phyloP scores from a whole-genome alignment of 2,113 vertebrate species.

The Gnathonemus longibarbis region DNA sequence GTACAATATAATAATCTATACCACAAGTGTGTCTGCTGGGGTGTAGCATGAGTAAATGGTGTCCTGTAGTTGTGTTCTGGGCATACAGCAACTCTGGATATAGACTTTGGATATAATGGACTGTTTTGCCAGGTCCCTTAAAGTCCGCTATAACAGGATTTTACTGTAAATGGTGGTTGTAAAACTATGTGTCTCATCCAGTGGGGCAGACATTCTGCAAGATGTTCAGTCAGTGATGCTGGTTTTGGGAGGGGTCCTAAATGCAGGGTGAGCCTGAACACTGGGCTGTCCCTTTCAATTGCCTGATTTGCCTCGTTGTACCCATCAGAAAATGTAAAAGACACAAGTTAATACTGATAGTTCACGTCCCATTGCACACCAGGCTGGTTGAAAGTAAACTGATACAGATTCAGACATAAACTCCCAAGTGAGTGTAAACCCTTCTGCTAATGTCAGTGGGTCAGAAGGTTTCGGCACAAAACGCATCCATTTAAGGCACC shows the following conservation, averaged over 20 bases:
- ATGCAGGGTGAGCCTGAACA: background rate
- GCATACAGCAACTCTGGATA: no score
- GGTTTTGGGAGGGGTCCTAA: background rate
- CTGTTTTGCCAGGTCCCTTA: no score
- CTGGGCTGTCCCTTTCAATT: background rate
- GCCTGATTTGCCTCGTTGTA: background rate
- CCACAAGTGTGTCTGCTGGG: no score
- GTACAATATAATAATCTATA: no score
- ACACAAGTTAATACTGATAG: background rate
- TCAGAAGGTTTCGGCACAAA: conserved; percentile 1
- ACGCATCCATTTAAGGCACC: background rate
- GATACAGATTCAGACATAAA: conserved; percentile 51
- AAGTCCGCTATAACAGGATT: no score
- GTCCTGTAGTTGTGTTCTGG: no score
- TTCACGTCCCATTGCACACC: background rate
- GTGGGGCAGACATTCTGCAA: background rate
- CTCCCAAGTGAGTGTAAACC: conserved; percentile 51
- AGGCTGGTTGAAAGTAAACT: conserved; percentile 42
- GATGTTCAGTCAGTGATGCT: background rate
- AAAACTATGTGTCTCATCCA: background rate
- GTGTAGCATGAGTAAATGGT: no score
- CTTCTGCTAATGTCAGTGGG: conserved; percentile 33
- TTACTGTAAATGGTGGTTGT: background rate
- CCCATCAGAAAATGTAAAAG: background rate
- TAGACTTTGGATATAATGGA: no score